A percentile compares a stretch with the other conserved stretches of the same genome.
Conservation (phyloP, 64 coral and sea anemone species). For the Cladopsammia gracilis region DNA sequence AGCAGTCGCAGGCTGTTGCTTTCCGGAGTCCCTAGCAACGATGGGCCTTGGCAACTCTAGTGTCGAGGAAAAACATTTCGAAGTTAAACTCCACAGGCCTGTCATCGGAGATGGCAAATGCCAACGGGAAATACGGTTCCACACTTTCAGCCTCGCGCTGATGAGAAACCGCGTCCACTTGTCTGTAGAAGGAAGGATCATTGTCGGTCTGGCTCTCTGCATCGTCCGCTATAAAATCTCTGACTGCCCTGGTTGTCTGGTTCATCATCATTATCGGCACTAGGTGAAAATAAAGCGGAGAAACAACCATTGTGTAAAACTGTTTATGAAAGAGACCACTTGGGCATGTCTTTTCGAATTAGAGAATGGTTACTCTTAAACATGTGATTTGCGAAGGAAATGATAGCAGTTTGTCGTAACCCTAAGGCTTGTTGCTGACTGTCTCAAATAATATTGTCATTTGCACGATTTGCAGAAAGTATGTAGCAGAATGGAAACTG, state of each 20-base stretch:
- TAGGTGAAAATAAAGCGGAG: too few species aligned
- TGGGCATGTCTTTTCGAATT: too few species aligned
- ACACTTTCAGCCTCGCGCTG: not conserved
- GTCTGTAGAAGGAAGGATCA: not conserved
- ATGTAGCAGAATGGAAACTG: slow-evolving; percentile 16
- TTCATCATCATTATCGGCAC: too few species aligned
- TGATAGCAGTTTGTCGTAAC: too few species aligned
- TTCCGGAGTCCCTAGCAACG: not conserved
- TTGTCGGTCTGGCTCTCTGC: too few species aligned
- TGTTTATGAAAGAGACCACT: too few species aligned
- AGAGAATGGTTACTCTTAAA: too few species aligned
- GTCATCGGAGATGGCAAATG: not conserved
- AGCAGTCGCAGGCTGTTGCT: not conserved
- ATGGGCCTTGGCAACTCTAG: not conserved
- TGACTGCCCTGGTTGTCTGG: too few species aligned
- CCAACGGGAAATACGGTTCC: slow-evolving; percentile 26
- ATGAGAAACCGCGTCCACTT: not conserved
- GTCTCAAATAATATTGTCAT: slow-evolving; percentile 16
- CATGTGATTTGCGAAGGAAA: too few species aligned
- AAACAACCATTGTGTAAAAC: too few species aligned
- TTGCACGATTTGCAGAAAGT: slow-evolving; percentile 1
- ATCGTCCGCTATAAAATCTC: too few species aligned
- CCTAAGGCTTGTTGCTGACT: slow-evolving; percentile 21
- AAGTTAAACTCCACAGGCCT: slow-evolving; percentile 15
- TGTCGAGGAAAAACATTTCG: slow-evolving; percentile 12